Evolutionary conservation across 2,797 vertebrate species (phyloP).

Genomic region (Pogonophryne albipinna): DNA sequence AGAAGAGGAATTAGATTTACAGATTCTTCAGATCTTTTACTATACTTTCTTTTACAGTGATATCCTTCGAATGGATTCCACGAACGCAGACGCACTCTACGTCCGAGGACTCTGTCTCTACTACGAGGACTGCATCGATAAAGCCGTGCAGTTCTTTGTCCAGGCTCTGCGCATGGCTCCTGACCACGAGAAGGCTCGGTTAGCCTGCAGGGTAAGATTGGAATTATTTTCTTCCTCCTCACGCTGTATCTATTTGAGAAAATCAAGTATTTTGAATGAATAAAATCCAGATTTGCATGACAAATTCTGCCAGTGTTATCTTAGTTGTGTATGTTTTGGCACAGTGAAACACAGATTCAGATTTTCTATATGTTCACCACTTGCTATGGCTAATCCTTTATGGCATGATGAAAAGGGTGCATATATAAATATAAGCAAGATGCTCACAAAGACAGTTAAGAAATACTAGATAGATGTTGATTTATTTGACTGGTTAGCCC

Average conservation of each 20-base stretch:
- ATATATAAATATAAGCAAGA: background rate
- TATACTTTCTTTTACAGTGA: constrained; percentile 81
- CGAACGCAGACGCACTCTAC: constrained; percentile 93
- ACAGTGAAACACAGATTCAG: background rate
- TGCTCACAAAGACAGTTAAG: background rate
- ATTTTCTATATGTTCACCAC: too few species aligned
- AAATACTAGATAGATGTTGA: too few species aligned
- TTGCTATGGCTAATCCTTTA: background rate
- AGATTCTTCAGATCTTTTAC: background rate
- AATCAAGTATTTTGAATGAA: background rate
- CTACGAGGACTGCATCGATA: constrained; percentile 97
- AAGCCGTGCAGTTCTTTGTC: constrained; percentile 95
- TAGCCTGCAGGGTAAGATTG: constrained; percentile 91
- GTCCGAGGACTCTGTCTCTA: constrained; percentile 96
- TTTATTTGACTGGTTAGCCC: background rate
- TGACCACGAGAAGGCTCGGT: constrained; percentile 93
- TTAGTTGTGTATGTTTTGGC: background rate
- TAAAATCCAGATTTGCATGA: too few species aligned
- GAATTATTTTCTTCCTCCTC: background rate
- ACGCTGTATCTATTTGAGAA: too few species aligned
- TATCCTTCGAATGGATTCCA: constrained; percentile 94
- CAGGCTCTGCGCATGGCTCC: constrained; percentile 97
- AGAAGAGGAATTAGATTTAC: background rate
- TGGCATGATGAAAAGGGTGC: background rate
- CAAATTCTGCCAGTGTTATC: background rate